phyloP scores from a whole-genome alignment of 1,140 invertebrate genomes.

The Panagrolaimus sp. region DNA sequence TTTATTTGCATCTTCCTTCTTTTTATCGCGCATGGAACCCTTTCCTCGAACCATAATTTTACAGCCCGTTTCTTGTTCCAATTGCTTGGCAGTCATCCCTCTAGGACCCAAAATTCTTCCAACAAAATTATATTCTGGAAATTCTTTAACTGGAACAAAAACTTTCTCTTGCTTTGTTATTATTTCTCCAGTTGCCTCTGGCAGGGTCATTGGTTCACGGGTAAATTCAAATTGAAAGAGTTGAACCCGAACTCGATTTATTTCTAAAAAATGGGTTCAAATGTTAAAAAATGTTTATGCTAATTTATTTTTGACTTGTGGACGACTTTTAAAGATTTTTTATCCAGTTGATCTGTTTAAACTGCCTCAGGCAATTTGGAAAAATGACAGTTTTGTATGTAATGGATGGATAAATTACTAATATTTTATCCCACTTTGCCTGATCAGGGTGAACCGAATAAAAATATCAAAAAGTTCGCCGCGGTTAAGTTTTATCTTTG shows the following conservation, averaged over 20 bases:
- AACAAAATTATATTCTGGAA: slow-evolving; percentile 99
- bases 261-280: slow-evolving; percentile 71
- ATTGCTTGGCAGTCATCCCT: slow-evolving; percentile 98
- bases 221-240: slow-evolving; percentile 96
- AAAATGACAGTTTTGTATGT: too few relatives aligned
- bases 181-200: slow-evolving; percentile 82
- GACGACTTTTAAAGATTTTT: too few relatives aligned
- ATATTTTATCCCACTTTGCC: too few relatives aligned
- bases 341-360: too few relatives aligned
- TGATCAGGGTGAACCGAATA: too few relatives aligned
- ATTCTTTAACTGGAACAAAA: slow-evolving; percentile 97
- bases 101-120: slow-evolving; percentile 95
- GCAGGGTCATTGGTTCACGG: slow-evolving; percentile 84
- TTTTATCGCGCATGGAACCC: slow-evolving; percentile 98
- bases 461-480: too few relatives aligned
- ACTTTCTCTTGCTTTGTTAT: slow-evolving; percentile 95
- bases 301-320: too few relatives aligned
- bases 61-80: slow-evolving; percentile 98
- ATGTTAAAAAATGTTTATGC: slow-evolving; percentile 11
- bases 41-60: slow-evolving; percentile 99
- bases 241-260: slow-evolving; percentile 88
- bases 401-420: too few relatives aligned
- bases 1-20: slow-evolving; percentile 95
- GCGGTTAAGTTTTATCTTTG: too few relatives aligned
- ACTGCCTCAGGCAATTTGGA: too few relatives aligned